Base-by-base conservation (phyloP, 2,113 vertebrate species). In the Nicator chloris region DNA sequence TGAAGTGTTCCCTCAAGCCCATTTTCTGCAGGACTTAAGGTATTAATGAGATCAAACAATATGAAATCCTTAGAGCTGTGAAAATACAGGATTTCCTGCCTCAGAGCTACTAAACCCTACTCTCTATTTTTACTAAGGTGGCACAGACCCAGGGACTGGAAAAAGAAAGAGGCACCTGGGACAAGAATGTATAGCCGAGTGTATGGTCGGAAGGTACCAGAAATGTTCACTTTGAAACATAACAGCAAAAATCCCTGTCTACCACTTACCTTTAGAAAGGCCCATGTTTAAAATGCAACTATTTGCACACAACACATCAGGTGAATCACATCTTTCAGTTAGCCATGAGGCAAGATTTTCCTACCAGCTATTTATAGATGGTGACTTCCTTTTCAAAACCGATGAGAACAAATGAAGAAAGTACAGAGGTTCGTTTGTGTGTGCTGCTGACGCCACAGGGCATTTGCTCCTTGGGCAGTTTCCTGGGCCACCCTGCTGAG, bases 41-140 rank as follows among this genome's bases (percentile, higher is more conserved):
- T 54, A 85, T 87, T 85, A 76, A 0, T 47, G 71, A 86, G 78
- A 94, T 88, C 68, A 96, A 92, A 92, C 68, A 88, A 40, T 37
- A 66, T 9, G 10, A 93, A 92, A 61, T 81, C 90, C 88, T 86
- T 15, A 53, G 89, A 90, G 80, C 85, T 95, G 79, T 80, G 89
- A 90, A 90, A 95, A 88, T 75, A 92, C 51, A 90, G 79, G 66
- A 96, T 92, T 93, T 94, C 91, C 82, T 94, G 81, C 88, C 86
- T 88, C 83, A 69, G 69, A 81, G 80, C 71, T 88, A 50, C 90
- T 45, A 57, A 94, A 77, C 53, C 21, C 30, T 79, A 6, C 61
- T 64, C 77, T 79, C 49, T 47, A 17, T 81, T 82, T 93, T 45
- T 65, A 70, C 72, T 51, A 39, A 51, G 82, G 86, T 86, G 91